Conservation (phyloP, 2,888 invertebrate species). For the Lissocephala sabroskyi region DNA sequence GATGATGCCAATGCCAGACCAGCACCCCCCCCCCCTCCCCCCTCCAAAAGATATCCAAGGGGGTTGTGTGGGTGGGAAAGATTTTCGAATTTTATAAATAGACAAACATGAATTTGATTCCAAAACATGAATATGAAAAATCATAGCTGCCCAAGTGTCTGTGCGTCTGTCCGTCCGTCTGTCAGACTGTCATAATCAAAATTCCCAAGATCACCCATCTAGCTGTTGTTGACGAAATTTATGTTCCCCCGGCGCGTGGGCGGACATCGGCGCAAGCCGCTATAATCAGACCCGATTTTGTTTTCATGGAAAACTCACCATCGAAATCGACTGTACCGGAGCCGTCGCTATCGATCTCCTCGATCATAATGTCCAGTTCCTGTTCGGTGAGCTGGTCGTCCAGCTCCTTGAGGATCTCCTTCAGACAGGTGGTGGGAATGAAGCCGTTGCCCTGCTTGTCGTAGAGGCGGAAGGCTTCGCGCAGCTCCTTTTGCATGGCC, state of each 20-base stretch:
- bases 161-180: constrained; percentile 52
- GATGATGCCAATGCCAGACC: constrained; percentile 20
- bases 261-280: constrained; percentile 21
- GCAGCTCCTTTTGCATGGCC: constrained; percentile 96
- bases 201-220: constrained; percentile 51
- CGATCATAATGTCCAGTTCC: constrained; percentile 97
- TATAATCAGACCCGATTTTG: constrained; percentile 18
- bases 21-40: too few relatives aligned
- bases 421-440: constrained; percentile 92
- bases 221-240: constrained; percentile 38
- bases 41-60: neutral
- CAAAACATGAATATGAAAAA: neutral
- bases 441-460: constrained; percentile 98
- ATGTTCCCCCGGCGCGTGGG: constrained; percentile 24
- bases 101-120: constrained; percentile 8
- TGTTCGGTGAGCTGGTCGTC: constrained; percentile 96
- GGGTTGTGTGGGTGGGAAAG: too few relatives aligned
- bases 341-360: constrained; percentile 98
- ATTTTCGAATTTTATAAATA: constrained; percentile 15
- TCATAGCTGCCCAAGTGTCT: constrained; percentile 13
- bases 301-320: constrained; percentile 77
- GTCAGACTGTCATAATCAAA: constrained; percentile 57
- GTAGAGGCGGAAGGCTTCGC: constrained; percentile 98
- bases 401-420: constrained; percentile 95
- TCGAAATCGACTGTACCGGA: constrained; percentile 99